Conservation (phyloP, 35 echinoderm and acorn worm genomes). For the Apostichopus californicus region DNA sequence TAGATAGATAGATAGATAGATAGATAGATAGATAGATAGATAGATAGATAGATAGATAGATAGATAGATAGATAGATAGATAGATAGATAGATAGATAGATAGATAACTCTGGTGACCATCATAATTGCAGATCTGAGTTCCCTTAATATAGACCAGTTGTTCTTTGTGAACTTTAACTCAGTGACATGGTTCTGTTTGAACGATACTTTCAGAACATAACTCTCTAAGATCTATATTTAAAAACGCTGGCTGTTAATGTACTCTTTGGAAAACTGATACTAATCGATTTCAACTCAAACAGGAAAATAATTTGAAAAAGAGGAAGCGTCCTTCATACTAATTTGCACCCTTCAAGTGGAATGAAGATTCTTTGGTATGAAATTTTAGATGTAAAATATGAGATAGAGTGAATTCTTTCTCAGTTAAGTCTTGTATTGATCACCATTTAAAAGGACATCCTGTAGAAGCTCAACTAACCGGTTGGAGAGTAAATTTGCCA, state of each 20-base stretch:
- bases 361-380: neutral
- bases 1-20: too few species aligned
- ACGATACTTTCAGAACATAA: neutral
- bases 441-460: neutral
- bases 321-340: neutral
- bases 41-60: too few species aligned
- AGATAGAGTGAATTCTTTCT: neutral
- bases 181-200: neutral
- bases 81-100: too few species aligned
- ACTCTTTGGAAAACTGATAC: neutral
- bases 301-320: neutral
- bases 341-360: neutral
- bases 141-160: too few species aligned
- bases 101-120: too few species aligned
- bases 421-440: neutral
- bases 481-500: neutral
- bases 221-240: neutral
- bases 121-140: too few species aligned
- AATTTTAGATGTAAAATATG: neutral
- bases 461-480: neutral
- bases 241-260: neutral
- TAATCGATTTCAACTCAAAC: neutral
- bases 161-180: too few species aligned
- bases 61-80: too few species aligned
- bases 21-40: too few species aligned